These are phyloP conservation scores for Microtus obscurus DNA, from an alignment of 2,797 vertebrate genomes.

Conservation along the genomic window DNA sequence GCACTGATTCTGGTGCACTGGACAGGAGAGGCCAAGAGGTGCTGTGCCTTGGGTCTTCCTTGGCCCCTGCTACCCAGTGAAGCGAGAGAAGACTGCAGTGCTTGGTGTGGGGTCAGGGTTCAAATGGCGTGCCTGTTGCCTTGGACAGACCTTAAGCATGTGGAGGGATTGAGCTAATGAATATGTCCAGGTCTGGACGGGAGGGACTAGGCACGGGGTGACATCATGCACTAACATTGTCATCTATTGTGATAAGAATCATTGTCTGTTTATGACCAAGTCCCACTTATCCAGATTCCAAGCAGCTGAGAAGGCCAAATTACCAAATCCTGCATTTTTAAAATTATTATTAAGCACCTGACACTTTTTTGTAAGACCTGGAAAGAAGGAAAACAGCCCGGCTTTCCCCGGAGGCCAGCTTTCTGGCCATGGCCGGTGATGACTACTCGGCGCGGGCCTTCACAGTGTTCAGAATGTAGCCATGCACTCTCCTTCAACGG, in stretches of 20 bases:
- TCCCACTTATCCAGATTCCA: slow-evolving; percentile 79
- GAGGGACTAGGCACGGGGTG: slow-evolving; percentile 32
- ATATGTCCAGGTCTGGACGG: slow-evolving; percentile 44
- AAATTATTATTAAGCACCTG: slow-evolving; percentile 78
- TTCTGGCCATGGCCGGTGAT: slow-evolving; percentile 12
- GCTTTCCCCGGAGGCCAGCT: slow-evolving; percentile 24
- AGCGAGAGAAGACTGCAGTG: background rate
- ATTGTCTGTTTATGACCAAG: slow-evolving; percentile 74
- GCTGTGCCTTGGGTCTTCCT: background rate
- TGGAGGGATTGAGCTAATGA: background rate
- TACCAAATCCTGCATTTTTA: slow-evolving; percentile 80
- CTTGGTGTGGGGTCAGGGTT: slow-evolving; percentile 45
- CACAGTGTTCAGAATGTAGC: background rate
- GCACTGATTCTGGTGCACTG: background rate
- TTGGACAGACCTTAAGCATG: background rate
- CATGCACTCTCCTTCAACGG: background rate
- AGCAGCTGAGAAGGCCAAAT: slow-evolving; percentile 78
- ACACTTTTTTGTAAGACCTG: slow-evolving; percentile 64
- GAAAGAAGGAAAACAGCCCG: slow-evolving; percentile 78
- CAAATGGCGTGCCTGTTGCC: slow-evolving; percentile 30
- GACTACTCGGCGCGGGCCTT: background rate
- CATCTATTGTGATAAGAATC: slow-evolving; percentile 80
- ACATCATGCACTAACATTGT: slow-evolving; percentile 57
- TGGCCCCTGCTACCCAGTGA: slow-evolving; percentile 26
- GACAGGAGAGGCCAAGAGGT: background rate